Percentiles rank a stretch among this genome's conserved stretches.
Evolutionary conservation across 2,113 vertebrate species (phyloP).

Genomic region (Dendropsophus ebraccatus): DNA sequence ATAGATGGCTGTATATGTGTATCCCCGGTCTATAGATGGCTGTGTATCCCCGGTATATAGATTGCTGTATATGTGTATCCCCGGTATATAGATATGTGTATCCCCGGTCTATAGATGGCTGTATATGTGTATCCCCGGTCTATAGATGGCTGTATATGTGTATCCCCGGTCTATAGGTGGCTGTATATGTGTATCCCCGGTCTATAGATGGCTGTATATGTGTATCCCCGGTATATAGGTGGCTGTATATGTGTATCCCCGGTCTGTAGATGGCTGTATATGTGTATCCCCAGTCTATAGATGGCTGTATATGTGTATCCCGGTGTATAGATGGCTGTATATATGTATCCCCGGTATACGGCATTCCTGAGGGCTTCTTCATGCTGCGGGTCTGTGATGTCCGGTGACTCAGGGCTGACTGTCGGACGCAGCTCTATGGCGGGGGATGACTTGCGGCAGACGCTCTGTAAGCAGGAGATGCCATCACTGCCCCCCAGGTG

Average conservation of each 20-base stretch:
- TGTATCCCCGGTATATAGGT: neutral
- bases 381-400: neutral
- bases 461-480: slow-evolving; percentile 13
- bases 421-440: neutral
- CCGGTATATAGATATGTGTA: too few species aligned
- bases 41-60: too few species aligned
- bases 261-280: neutral
- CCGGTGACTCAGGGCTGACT: slow-evolving; percentile 24
- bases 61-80: too few species aligned
- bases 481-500: neutral
- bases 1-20: too few species aligned
- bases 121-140: neutral
- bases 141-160: neutral
- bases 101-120: too few species aligned
- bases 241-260: neutral
- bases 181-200: too few species aligned
- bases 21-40: too few species aligned
- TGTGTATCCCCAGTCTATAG: neutral
- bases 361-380: neutral
- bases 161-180: too few species aligned
- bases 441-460: slow-evolving; percentile 18
- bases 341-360: neutral
- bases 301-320: neutral
- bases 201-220: too few species aligned
- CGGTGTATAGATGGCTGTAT: neutral